Conservation (phyloP, 2,113 vertebrate genomes). For the Nesoenas mayeri region DNA sequence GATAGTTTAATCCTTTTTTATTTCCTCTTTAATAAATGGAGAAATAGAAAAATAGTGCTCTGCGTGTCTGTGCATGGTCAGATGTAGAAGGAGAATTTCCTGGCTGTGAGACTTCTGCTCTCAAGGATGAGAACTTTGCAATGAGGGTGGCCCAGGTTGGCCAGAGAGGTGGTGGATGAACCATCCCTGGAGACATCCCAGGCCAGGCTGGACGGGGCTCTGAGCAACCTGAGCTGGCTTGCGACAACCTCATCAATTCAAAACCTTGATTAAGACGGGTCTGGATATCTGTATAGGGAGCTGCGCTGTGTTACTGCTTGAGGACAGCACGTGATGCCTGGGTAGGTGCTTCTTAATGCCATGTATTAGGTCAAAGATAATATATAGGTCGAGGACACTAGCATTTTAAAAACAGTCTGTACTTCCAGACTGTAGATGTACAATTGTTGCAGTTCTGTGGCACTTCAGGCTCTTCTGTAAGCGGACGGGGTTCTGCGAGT, state of each 20-base stretch:
- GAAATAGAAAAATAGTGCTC: not conserved
- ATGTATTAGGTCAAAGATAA: not conserved
- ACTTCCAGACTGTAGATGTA: rapidly evolving
- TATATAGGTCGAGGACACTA: not conserved
- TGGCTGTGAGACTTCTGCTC: rapidly evolving
- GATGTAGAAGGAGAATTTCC: not conserved
- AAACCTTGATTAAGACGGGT: not conserved
- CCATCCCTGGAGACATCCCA: too few relatives aligned
- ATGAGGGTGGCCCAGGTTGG: too few relatives aligned
- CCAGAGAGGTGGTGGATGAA: too few relatives aligned
- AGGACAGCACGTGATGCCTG: rapidly evolving
- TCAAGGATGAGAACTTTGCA: too few relatives aligned
- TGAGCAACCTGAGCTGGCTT: not conserved
- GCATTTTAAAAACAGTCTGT: not conserved
- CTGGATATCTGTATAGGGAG: not conserved
- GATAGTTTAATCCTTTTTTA: not conserved
- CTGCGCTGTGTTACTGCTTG: rapidly evolving
- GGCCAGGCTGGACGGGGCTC: too few relatives aligned
- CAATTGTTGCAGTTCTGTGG: rapidly evolving
- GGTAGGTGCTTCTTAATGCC: not conserved
- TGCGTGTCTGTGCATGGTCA: rapidly evolving
- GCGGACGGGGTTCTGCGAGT: not conserved
- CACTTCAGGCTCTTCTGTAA: not conserved
- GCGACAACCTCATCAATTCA: not conserved
- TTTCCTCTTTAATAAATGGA: not conserved